These are phyloP conservation scores for Dolichomitus sp. DNA, from an alignment of 2,888 invertebrate genomes.

Conservation along the genomic window DNA sequence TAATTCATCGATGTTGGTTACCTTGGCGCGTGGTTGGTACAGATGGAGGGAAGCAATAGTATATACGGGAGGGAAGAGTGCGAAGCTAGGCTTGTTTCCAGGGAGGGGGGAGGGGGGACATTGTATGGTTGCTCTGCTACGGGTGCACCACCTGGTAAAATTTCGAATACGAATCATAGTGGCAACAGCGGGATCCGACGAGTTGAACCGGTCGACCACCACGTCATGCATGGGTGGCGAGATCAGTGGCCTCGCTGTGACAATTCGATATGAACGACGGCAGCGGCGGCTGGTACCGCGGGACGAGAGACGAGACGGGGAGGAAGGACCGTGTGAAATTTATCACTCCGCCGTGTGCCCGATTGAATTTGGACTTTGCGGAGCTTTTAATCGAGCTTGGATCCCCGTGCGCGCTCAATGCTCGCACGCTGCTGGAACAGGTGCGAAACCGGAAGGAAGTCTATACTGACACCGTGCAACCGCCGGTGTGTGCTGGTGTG, in stretches of 20 bases:
- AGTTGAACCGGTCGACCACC: constrained; percentile 47
- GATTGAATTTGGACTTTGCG: constrained; percentile 62
- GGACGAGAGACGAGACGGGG: constrained; percentile 10
- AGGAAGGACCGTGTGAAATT: constrained; percentile 59
- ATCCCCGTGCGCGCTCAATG: constrained; percentile 36
- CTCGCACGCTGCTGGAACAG: constrained; percentile 42
- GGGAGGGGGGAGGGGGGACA: no score
- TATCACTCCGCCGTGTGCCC: constrained; percentile 60
- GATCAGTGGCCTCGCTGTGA: constrained; percentile 64
- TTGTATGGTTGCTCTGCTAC: constrained; percentile 16
- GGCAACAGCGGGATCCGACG: constrained; percentile 24
- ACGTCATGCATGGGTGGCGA: constrained; percentile 59
- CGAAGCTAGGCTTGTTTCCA: constrained; percentile 5
- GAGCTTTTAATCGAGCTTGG: constrained; percentile 63
- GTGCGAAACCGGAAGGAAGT: constrained; percentile 62
- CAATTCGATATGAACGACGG: constrained; percentile 65
- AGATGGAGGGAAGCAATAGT: not conserved
- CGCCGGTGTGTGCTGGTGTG: not conserved
- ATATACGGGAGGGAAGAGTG: not conserved
- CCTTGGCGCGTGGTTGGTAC: constrained; percentile 47
- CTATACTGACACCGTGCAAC: constrained; percentile 16
- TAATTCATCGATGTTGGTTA: constrained; percentile 69
- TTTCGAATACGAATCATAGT: constrained; percentile 44
- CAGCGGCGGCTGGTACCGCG: constrained; percentile 28
- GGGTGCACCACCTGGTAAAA: constrained; percentile 52